These are phyloP conservation scores for Tetragnatha versicolor DNA, from an alignment of 1,140 invertebrate genomes.

Conservation along the genomic window DNA sequence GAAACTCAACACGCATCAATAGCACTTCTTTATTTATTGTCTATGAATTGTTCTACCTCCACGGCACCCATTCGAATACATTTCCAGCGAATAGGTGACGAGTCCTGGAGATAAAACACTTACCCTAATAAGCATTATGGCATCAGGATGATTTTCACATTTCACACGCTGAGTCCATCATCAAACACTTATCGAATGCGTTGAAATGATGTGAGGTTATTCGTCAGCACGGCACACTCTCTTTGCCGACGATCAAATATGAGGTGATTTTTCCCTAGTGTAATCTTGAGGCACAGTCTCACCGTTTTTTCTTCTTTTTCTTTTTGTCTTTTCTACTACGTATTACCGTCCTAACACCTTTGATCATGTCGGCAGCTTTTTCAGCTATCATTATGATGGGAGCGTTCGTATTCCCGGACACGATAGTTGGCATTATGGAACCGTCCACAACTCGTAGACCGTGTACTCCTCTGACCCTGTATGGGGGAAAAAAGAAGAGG, in stretches of 20 bases:
- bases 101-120: too few species aligned
- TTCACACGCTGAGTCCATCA: too few species aligned
- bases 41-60: too few species aligned
- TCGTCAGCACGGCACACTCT: background rate
- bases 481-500: conserved; percentile 60
- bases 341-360: conserved; percentile 64
- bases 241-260: background rate
- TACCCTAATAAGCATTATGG: too few species aligned
- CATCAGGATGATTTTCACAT: too few species aligned
- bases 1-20: too few species aligned
- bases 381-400: conserved; percentile 87
- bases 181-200: too few species aligned
- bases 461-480: conserved; percentile 71
- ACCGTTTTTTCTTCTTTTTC: conserved; percentile 20
- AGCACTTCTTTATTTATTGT: too few species aligned
- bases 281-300: background rate
- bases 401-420: conserved; percentile 78
- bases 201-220: too few species aligned
- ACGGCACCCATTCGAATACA: too few species aligned
- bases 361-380: conserved; percentile 84
- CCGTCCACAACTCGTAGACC: conserved; percentile 74
- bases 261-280: background rate
- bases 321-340: conserved; percentile 17
- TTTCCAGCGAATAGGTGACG: too few species aligned
- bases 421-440: conserved; percentile 76